Percentiles rank a stretch among this genome's conserved stretches.
Evolutionary conservation across 1,140 invertebrate genomes (phyloP).

Genomic region (Euwallacea fornicatus): DNA sequence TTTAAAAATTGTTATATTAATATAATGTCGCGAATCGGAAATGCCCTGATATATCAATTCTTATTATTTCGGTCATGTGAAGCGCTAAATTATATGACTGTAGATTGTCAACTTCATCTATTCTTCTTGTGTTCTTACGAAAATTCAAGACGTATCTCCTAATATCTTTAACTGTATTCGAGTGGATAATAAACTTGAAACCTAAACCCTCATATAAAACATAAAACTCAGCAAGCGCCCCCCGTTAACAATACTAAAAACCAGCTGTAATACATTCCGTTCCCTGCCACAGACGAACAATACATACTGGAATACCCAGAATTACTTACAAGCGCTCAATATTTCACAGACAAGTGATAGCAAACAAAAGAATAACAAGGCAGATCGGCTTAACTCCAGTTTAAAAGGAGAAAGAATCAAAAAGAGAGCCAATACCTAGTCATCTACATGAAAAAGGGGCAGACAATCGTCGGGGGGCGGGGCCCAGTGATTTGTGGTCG

Average conservation of each 20-base stretch:
- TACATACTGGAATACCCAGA: conserved; percentile 35
- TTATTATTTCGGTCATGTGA: too few relatives aligned
- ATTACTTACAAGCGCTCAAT: conserved; percentile 45
- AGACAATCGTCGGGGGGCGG: conserved; percentile 54
- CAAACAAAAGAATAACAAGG: conserved; percentile 50
- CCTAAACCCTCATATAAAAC: too few relatives aligned
- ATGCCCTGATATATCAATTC: too few relatives aligned
- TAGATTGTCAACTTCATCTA: too few relatives aligned
- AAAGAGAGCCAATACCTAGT: conserved; percentile 53
- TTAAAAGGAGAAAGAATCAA: conserved; percentile 50
- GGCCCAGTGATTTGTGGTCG: conserved; percentile 55
- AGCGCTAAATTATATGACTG: too few relatives aligned
- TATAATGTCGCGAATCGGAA: too few relatives aligned
- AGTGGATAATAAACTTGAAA: too few relatives aligned
- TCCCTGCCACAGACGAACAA: conserved; percentile 30
- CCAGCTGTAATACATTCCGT: conserved; percentile 13
- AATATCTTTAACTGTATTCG: too few relatives aligned
- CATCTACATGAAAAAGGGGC: conserved; percentile 54
- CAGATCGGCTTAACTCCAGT: conserved; percentile 48
- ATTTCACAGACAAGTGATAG: conserved; percentile 46
- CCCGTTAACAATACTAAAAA: conserved; percentile 12
- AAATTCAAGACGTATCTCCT: too few relatives aligned
- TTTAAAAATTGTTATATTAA: too few relatives aligned
- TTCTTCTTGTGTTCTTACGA: too few relatives aligned
- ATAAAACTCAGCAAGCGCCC: too few relatives aligned